phyloP scores from a whole-genome alignment of 2,797 vertebrate genomes.

The Tapera naevia region DNA sequence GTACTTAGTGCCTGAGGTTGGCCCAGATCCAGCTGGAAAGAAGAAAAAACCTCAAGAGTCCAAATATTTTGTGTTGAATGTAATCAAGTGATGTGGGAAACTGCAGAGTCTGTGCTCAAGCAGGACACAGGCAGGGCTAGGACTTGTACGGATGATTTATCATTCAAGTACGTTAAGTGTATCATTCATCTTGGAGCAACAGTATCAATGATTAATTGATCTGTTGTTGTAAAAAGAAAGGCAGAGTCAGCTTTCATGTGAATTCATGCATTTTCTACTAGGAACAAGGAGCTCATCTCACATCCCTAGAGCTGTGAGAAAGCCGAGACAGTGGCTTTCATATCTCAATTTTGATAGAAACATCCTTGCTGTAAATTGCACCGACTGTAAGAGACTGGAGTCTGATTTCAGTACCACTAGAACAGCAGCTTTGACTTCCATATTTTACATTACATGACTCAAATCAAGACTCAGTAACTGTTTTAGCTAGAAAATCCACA shows the following conservation, averaged over 20 bases:
- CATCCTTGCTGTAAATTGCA: neutral
- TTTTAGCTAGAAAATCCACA: neutral
- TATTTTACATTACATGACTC: neutral
- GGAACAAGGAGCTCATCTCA: neutral
- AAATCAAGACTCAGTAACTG: neutral
- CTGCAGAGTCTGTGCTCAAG: neutral
- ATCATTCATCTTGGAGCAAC: conserved; percentile 26
- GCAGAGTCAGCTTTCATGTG: conserved; percentile 2
- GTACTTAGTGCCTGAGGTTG: neutral
- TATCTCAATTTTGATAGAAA: neutral
- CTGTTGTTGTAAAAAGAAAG: neutral
- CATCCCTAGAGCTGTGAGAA: neutral
- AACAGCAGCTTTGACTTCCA: neutral
- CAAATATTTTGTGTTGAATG: neutral
- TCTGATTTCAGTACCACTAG: neutral
- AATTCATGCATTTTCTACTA: neutral
- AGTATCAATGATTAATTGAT: conserved; percentile 22
- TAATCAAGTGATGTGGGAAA: neutral
- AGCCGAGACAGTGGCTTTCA: neutral
- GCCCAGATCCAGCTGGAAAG: neutral
- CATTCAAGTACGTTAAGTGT: neutral
- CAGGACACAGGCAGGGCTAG: neutral
- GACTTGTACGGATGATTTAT: conserved; percentile 14
- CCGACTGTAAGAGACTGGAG: neutral
- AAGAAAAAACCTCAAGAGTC: neutral